Percentiles rank a stretch among this genome's conserved stretches.
phyloP scores from a whole-genome alignment of 2,797 vertebrate genomes.

The Paguma larvata region DNA sequence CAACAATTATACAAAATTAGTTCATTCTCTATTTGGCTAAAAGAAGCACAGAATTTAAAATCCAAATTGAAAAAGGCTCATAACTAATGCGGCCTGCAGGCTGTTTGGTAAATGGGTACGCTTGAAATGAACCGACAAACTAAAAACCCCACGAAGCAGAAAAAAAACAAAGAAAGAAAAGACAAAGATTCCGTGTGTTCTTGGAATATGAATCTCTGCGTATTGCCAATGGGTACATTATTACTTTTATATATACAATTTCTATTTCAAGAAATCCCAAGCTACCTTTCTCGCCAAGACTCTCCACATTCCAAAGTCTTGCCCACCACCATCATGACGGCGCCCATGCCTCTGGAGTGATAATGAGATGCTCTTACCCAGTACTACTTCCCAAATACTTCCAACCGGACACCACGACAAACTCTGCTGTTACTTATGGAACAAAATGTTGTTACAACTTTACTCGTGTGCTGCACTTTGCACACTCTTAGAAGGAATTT shows the following conservation, averaged over 20 bases:
- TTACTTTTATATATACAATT: background rate
- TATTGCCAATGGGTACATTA: background rate
- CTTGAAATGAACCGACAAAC: background rate
- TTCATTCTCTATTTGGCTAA: conserved; percentile 18
- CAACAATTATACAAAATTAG: conserved; percentile 40
- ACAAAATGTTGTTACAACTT: background rate
- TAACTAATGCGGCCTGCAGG: background rate
- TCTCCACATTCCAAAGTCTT: background rate
- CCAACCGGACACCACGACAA: background rate
- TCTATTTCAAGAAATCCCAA: conserved; percentile 16
- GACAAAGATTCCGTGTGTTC: background rate
- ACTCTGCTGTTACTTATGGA: background rate
- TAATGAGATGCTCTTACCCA: background rate
- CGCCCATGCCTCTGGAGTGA: background rate
- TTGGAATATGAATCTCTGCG: background rate
- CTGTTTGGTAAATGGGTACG: background rate
- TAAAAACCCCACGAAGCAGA: background rate
- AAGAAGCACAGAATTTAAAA: conserved; percentile 60
- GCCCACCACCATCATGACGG: background rate
- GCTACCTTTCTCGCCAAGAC: background rate
- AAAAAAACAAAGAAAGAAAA: background rate
- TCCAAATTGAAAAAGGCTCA: background rate
- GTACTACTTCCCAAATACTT: background rate
- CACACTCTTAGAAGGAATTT: background rate
- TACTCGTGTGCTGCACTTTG: conserved; percentile 3